Conservation (phyloP, 2,113 vertebrate species). For the Ramphastos sulfuratus region DNA sequence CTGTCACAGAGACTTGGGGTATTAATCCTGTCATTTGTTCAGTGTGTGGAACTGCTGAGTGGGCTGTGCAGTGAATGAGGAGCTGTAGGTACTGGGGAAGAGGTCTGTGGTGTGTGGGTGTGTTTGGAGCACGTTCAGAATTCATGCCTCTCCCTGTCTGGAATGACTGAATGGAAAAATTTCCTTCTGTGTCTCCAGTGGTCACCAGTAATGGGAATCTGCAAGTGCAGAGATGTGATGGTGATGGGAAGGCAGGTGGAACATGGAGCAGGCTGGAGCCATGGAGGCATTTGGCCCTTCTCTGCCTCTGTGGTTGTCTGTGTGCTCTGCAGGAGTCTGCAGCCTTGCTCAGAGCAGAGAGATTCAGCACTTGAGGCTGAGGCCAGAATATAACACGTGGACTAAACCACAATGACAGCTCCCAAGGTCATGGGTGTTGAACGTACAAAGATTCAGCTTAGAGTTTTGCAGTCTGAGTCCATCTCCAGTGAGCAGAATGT, state of each 20-base stretch:
- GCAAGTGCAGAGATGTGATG: background rate
- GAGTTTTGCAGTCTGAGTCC: background rate
- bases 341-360: background rate
- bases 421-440: background rate
- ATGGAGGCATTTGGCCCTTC: background rate
- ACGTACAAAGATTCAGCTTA: background rate
- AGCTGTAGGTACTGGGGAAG: background rate
- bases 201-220: background rate
- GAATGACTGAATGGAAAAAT: background rate
- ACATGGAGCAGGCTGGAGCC: background rate
- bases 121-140: background rate
- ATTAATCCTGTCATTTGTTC: slow-evolving; percentile 23
- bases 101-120: background rate
- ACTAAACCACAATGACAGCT: background rate
- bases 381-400: background rate
- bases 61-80: background rate
- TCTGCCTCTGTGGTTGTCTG: background rate
- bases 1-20: background rate
- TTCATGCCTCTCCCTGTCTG: background rate
- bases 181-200: background rate
- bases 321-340: background rate
- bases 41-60: slow-evolving; percentile 15
- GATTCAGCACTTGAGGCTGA: background rate
- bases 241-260: background rate
- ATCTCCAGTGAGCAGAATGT: background rate